These are phyloP conservation scores for Paramormyrops kingsleyae DNA, from an alignment of 2,113 vertebrate genomes.

Conservation along the genomic window DNA sequence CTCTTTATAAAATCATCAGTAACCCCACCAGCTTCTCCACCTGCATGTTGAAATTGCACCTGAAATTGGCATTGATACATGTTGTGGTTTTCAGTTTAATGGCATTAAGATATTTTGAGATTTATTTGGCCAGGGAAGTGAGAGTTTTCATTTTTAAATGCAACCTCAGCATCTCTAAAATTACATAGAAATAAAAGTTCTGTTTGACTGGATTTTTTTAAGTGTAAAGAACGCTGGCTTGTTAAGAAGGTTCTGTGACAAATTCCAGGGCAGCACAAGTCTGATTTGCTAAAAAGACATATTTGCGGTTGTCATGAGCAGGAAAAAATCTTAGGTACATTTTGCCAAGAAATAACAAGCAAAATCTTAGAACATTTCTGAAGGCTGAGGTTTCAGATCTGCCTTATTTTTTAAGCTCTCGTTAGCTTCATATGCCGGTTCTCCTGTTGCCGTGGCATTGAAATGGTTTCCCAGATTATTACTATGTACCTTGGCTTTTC, in stretches of 20 bases:
- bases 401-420: constrained; percentile 19
- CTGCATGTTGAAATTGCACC: neutral
- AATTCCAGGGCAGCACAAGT: constrained; percentile 43
- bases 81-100: constrained; percentile 17
- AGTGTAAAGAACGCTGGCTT: constrained; percentile 34
- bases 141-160: constrained; percentile 4
- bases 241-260: constrained; percentile 35
- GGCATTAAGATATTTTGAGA: constrained; percentile 18
- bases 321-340: constrained; percentile 41
- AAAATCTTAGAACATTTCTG: constrained; percentile 44
- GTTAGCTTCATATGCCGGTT: constrained; percentile 22
- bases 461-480: constrained; percentile 36
- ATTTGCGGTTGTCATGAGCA: constrained; percentile 34
- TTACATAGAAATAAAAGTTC: constrained; percentile 24
- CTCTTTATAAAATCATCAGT: neutral
- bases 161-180: constrained; percentile 21
- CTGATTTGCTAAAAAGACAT: constrained; percentile 29
- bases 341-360: constrained; percentile 50
- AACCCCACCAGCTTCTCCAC: neutral
- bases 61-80: constrained; percentile 3
- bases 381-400: constrained; percentile 40
- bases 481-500: constrained; percentile 6
- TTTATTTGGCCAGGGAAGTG: constrained; percentile 8
- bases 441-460: constrained; percentile 14
- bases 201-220: constrained; percentile 20